phyloP scores from a whole-genome alignment of 2,113 vertebrate species.

The Melanotaenia duboulayi region DNA sequence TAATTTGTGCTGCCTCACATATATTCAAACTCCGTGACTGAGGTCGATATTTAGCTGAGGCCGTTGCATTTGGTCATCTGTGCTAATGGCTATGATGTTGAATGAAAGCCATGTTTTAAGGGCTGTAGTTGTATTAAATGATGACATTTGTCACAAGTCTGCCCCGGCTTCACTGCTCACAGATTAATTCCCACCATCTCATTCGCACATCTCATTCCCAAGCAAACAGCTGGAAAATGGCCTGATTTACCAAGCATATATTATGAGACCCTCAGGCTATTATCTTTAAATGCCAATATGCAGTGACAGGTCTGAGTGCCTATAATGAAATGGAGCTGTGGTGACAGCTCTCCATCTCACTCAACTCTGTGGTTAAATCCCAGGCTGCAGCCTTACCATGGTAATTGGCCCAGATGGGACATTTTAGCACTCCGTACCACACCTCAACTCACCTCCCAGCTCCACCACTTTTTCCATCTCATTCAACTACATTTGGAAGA shows the following conservation, averaged over 20 bases:
- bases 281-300: conserved; percentile 58
- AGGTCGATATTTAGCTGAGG: conserved; percentile 38
- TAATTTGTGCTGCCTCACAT: conserved; percentile 45
- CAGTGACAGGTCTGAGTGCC: conserved; percentile 33
- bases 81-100: conserved; percentile 49
- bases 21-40: conserved; percentile 37
- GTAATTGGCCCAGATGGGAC: conserved; percentile 71
- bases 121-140: conserved; percentile 44
- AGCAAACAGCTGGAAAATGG: conserved; percentile 54
- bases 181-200: conserved; percentile 40
- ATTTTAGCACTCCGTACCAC: conserved; percentile 64
- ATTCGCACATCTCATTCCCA: conserved; percentile 8
- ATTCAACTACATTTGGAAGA: conserved; percentile 42
- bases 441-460: conserved; percentile 67
- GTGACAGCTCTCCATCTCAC: conserved; percentile 54
- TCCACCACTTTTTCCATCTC: conserved; percentile 58
- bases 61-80: conserved; percentile 46
- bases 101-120: conserved; percentile 39
- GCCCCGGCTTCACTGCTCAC: conserved; percentile 20
- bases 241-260: conserved; percentile 40
- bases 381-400: conserved; percentile 43
- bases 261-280: conserved; percentile 47
- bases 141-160: conserved; percentile 37
- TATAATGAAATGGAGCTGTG: conserved; percentile 56
- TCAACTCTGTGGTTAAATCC: conserved; percentile 52